Evolutionary conservation across 1,140 invertebrate genomes (phyloP), one percentile per base, ranked within the genome.

Genomic region (Bombus ignitus): DNA sequence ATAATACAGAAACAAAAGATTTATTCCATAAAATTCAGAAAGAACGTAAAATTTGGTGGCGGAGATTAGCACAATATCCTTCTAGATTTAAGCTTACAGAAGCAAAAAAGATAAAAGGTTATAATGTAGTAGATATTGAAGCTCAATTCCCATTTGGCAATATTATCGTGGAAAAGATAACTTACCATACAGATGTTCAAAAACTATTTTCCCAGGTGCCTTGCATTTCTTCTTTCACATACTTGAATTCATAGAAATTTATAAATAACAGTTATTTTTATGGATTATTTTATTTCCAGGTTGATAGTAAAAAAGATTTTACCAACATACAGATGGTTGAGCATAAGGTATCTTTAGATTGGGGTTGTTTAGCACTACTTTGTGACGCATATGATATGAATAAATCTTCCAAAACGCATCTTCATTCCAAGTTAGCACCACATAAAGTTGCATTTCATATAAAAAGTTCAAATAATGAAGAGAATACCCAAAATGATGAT

Each of bases 41-140:
- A 87, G 96, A 97, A 91, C 96, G 97, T 82, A 97, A 97, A 93
- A 96, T 97, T 85, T 98, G 97, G 97, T 98, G 97, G 97, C 96
- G 97, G 92, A 97, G 96, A 93, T 83, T 95, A 12, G 88, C 93
- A 3, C 92, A 92, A 62, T 79, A 91, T 53, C 94, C 94, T 13
- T 93, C 92, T 8, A 93, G 91, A 83, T 95, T 95, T 78, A 65
- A 84, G 4, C 66, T 93, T 1, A 91, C 89, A 6, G 94, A 95
- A 82, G 74, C 87, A 1, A 94, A 92, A 65, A 94, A 91, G 62
- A 86, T 87, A 0, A 94, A 90, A 77, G 89, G 86, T 77, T 73
- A 96, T 96, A 95, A 96, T 88, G 91, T 90, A 81, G 87, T 92
- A 59, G 92, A 94, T 68, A 94, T 95, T 39, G 70, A 92, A 70